These are phyloP conservation scores for Solen grandis DNA, from an alignment of 1,140 invertebrate species.

Conservation along the genomic window DNA sequence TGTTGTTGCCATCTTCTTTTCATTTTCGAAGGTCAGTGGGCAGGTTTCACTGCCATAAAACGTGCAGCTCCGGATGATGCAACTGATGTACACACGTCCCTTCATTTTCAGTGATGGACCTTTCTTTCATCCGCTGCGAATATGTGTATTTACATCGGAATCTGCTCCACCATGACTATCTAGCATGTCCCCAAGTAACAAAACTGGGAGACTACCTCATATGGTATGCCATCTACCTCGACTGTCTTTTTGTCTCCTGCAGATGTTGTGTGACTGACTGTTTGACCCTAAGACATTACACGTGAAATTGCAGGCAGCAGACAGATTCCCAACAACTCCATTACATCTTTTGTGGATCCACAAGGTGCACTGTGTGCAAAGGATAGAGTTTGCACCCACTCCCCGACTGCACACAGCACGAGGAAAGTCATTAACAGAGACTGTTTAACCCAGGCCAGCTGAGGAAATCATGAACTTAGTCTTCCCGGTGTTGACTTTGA, in stretches of 20 bases:
- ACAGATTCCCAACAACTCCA: not conserved
- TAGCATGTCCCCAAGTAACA: too few species aligned
- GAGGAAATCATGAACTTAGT: slow-evolving; percentile 18
- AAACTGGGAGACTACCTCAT: too few species aligned
- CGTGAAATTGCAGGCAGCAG: not conserved
- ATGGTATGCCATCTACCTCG: too few species aligned
- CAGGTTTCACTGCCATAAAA: not conserved
- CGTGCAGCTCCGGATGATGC: not conserved
- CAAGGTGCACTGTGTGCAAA: slow-evolving; percentile 1
- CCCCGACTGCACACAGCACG: slow-evolving; percentile 25
- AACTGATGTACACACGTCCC: not conserved
- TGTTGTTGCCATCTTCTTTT: not conserved
- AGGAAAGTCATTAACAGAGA: not conserved
- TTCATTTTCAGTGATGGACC: not conserved
- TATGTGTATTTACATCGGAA: too few species aligned
- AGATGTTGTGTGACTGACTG: too few species aligned
- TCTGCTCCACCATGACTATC: too few species aligned
- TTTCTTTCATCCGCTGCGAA: not conserved
- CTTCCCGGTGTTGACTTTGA: slow-evolving; percentile 18
- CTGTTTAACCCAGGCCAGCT: not conserved
- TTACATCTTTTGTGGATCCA: not conserved
- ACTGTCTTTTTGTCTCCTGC: too few species aligned
- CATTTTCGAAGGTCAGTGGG: not conserved
- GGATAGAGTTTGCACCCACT: slow-evolving; percentile 15
- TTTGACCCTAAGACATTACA: not conserved